A percentile compares a stretch with the other conserved stretches of the same genome.
phyloP scores from a whole-genome alignment of 1,140 invertebrate species.

The Nasonia longicornis region DNA sequence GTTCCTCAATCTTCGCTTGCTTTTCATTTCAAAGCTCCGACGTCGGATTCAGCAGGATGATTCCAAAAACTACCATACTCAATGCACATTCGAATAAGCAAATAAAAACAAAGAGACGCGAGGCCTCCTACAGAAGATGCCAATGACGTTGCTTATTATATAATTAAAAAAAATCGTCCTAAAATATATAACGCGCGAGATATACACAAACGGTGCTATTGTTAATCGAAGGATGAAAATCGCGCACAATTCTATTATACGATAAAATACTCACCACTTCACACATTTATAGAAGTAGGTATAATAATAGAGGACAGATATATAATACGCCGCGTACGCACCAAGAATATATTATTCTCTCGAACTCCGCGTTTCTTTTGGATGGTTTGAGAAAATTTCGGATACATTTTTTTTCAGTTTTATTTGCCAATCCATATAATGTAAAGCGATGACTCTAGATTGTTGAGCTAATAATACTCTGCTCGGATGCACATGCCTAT shows the following conservation, averaged over 20 bases:
- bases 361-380: not conserved
- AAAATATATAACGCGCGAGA: not conserved
- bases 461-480: not conserved
- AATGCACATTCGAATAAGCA: not conserved
- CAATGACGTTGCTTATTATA: not conserved
- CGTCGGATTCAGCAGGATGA: not conserved
- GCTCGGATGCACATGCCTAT: not conserved
- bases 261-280: not conserved
- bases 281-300: not conserved
- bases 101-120: not conserved
- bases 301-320: not conserved
- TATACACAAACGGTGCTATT: not conserved
- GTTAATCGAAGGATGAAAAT: not conserved
- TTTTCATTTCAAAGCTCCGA: not conserved
- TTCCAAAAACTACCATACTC: not conserved
- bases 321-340: not conserved
- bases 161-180: not conserved
- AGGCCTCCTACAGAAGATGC: not conserved
- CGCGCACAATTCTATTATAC: not conserved
- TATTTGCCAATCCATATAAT: no score
- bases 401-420: no score
- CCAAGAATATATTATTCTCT: not conserved
- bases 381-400: no score
- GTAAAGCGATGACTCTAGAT: no score
- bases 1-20: no score